These are phyloP conservation scores for Agonopterix alstromeriana DNA, from an alignment of 2,888 invertebrate genomes.

Conservation along the genomic window DNA sequence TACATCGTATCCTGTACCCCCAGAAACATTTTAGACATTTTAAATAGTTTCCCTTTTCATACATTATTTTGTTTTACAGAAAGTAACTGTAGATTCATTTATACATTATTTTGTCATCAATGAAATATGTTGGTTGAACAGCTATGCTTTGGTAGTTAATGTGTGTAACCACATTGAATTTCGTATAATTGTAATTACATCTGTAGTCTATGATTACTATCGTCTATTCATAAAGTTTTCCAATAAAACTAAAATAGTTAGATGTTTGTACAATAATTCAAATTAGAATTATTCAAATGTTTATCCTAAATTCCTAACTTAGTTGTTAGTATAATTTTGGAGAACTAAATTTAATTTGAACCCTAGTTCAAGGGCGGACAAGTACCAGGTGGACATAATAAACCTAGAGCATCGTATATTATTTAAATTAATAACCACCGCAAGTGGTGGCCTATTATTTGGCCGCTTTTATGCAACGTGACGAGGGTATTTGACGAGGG, in stretches of 20 bases:
- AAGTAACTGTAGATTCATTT: too few species aligned
- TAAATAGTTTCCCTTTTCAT: too few species aligned
- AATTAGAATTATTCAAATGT: neutral
- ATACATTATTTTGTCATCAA: too few species aligned
- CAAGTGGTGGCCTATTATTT: constrained; percentile 34
- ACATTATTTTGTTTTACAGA: too few species aligned
- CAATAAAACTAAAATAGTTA: neutral
- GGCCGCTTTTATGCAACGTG: constrained; percentile 41
- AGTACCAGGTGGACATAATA: constrained; percentile 29
- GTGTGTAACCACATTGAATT: too few species aligned
- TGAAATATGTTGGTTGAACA: too few species aligned
- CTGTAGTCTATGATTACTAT: too few species aligned
- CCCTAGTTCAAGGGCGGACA: neutral
- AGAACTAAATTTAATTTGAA: neutral
- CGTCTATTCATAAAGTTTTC: neutral
- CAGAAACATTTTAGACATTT: too few species aligned
- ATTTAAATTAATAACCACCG: constrained; percentile 24
- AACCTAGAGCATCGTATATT: constrained; percentile 22
- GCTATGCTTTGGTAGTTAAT: too few species aligned
- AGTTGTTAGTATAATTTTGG: neutral
- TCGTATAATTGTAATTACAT: too few species aligned
- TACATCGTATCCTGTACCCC: too few species aligned
- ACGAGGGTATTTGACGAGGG: constrained; percentile 58
- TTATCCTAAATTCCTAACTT: neutral
- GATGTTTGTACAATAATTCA: neutral